Evolutionary conservation across 2,797 vertebrate genomes (phyloP).

Genomic region (Neosilurus hyrtlii): DNA sequence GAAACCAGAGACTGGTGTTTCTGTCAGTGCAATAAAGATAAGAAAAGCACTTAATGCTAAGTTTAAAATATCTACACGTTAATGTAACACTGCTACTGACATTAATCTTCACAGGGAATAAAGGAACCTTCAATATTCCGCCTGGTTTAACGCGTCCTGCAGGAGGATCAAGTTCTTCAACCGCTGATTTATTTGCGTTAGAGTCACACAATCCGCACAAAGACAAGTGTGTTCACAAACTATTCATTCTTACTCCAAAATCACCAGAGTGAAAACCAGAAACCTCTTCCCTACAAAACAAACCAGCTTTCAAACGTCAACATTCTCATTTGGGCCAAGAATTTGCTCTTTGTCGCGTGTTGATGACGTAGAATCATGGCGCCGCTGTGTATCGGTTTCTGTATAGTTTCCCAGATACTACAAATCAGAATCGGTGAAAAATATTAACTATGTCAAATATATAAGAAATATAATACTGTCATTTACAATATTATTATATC

Average conservation of each 20-base stretch:
- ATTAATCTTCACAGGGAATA: not conserved
- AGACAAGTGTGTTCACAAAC: not conserved
- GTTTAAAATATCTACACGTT: not conserved
- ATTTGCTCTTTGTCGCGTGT: not conserved
- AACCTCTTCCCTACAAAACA: not conserved
- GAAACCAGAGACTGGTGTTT: not conserved
- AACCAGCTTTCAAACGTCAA: not conserved
- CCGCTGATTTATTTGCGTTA: not conserved
- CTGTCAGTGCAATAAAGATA: not conserved
- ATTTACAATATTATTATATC: not conserved
- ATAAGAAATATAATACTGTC: not conserved
- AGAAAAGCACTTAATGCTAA: not conserved
- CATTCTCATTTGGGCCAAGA: not conserved
- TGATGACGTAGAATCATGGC: conserved; percentile 1
- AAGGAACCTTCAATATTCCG: not conserved
- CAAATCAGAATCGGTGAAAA: not conserved
- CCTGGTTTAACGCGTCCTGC: not conserved
- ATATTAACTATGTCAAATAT: not conserved
- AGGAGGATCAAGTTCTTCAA: not conserved
- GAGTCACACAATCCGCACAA: too few relatives aligned
- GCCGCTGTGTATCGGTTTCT: not conserved
- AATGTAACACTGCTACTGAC: too few relatives aligned
- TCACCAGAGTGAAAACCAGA: not conserved
- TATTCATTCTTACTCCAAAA: not conserved
- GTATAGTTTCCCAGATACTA: conserved; percentile 20